Conservation (phyloP, 2,888 invertebrate species). For the Caenorhabditis sp. region DNA sequence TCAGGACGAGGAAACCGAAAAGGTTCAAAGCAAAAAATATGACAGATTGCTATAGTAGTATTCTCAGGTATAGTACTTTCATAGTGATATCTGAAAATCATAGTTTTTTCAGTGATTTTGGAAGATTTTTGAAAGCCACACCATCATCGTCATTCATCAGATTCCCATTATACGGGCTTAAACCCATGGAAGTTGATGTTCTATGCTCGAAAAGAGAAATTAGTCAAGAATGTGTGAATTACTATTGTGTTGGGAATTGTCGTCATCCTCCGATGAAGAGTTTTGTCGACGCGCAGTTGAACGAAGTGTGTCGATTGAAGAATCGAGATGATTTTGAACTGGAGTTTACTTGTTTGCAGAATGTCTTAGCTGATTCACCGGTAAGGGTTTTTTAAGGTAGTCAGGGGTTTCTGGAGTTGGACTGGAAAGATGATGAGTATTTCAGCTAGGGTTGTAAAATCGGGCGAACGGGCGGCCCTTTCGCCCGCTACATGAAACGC, state of each 20-base stretch:
- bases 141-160: conserved; percentile 37
- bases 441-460: too few relatives aligned
- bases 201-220: conserved; percentile 32
- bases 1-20: background rate
- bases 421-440: too few relatives aligned
- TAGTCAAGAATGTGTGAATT: conserved; percentile 26
- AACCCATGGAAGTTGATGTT: conserved; percentile 38
- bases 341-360: conserved; percentile 38
- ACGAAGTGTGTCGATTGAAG: conserved; percentile 17
- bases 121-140: conserved; percentile 27
- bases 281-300: conserved; percentile 38
- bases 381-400: conserved; percentile 10
- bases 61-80: conserved; percentile 16
- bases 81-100: background rate
- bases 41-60: conserved; percentile 38
- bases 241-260: conserved; percentile 38
- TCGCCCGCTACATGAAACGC: too few relatives aligned
- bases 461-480: too few relatives aligned
- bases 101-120: conserved; percentile 29
- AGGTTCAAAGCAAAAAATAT: conserved; percentile 29
- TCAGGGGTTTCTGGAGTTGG: too few relatives aligned
- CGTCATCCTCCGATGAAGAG: conserved; percentile 34
- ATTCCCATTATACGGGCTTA: conserved; percentile 34
- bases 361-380: conserved; percentile 23
- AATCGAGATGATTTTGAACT: conserved; percentile 17